A percentile compares a stretch with the other conserved stretches of the same genome.
Evolutionary conservation across 2,113 vertebrate genomes (phyloP).

Genomic region (Lates calcarifer): DNA sequence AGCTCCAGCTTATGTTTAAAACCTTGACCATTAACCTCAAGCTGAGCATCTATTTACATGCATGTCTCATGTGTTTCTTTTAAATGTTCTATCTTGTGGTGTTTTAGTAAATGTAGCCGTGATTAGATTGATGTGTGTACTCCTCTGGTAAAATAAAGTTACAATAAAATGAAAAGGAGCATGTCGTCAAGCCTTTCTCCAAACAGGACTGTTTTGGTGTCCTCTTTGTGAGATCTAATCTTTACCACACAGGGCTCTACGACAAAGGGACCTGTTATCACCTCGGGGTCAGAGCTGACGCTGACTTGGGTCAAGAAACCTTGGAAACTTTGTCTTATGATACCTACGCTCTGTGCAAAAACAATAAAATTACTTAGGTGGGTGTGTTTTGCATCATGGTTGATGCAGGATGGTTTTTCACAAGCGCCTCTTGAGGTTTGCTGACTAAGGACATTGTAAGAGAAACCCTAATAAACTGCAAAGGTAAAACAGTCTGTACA

Average conservation of each 20-base stretch:
- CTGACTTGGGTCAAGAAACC: background rate
- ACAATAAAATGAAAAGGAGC: background rate
- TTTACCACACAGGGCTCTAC: constrained; percentile 14
- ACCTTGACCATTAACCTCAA: background rate
- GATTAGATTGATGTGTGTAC: background rate
- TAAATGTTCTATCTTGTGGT: background rate
- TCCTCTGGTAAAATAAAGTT: background rate
- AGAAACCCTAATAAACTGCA: background rate
- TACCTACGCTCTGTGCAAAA: background rate
- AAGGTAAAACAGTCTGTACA: background rate
- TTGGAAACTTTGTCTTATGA: constrained; percentile 25
- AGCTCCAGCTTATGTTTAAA: background rate
- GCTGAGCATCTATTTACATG: constrained; percentile 8
- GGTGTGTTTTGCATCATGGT: constrained; percentile 36
- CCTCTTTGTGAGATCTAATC: constrained; percentile 32
- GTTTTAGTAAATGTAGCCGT: background rate
- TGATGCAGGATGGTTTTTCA: constrained; percentile 22
- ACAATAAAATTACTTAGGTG: constrained; percentile 25
- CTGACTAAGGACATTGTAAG: constrained; percentile 3
- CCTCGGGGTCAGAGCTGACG: constrained; percentile 46
- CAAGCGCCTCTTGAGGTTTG: constrained; percentile 6
- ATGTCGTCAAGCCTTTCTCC: background rate
- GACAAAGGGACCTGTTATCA: constrained; percentile 46
- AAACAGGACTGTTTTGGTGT: constrained; percentile 12
- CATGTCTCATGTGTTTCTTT: constrained; percentile 6